phyloP scores from a whole-genome alignment of 2,113 vertebrate genomes.

The Rhadina sibilatrix region DNA sequence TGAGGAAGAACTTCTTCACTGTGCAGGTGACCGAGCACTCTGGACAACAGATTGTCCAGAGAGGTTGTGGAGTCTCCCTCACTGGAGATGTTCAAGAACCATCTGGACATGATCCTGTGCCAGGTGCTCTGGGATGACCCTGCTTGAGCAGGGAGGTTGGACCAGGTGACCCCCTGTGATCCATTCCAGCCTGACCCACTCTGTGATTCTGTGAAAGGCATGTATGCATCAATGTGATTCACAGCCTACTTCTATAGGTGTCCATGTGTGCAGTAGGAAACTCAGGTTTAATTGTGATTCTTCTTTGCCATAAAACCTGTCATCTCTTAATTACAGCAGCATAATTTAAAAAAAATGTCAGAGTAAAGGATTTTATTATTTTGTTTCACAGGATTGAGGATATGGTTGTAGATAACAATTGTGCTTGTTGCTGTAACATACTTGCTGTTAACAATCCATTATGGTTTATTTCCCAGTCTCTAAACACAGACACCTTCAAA shows the following conservation, averaged over 20 bases:
- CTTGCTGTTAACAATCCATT: not conserved
- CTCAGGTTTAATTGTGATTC: not conserved
- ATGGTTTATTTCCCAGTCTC: not conserved
- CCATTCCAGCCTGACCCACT: not conserved
- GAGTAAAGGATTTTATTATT: not conserved
- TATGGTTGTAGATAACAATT: not conserved
- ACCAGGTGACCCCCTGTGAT: not conserved
- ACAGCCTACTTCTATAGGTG: not conserved
- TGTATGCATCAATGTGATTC: not conserved
- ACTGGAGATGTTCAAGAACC: not conserved
- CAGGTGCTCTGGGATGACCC: not conserved
- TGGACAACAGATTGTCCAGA: not conserved
- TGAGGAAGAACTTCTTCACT: not conserved
- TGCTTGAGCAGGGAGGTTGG: not conserved
- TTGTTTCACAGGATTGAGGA: not conserved
- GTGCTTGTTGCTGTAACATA: not conserved
- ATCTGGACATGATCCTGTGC: not conserved
- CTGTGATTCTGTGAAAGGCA: not conserved
- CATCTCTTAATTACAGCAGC: not conserved
- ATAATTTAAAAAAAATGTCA: not conserved
- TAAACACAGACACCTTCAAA: not conserved
- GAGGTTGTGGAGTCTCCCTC: not conserved
- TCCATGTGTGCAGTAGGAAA: accelerated
- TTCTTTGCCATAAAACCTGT: not conserved
- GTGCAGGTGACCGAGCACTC: accelerated